Evolutionary conservation across 2,113 vertebrate genomes (phyloP).

Genomic region (Phrynocephalus versicolor): DNA sequence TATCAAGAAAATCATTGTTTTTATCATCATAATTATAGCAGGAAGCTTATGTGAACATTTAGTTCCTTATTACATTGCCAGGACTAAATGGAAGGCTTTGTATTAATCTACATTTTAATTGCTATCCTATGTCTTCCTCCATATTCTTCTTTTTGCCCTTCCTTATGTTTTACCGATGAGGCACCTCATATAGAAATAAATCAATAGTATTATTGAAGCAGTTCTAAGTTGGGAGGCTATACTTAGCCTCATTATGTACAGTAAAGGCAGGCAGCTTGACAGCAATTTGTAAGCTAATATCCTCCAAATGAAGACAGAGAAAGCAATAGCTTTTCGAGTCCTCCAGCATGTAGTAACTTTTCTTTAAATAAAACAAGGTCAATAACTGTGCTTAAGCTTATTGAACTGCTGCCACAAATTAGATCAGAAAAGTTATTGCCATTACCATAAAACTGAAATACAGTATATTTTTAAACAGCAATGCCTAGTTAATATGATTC

Average conservation of each 20-base stretch:
- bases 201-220: neutral
- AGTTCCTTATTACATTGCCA: neutral
- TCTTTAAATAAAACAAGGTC: neutral
- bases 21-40: neutral
- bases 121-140: neutral
- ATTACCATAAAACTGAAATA: neutral
- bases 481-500: neutral
- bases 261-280: neutral
- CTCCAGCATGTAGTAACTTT: neutral
- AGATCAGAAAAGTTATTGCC: neutral
- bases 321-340: neutral
- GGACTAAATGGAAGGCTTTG: neutral
- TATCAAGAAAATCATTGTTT: constrained; percentile 8
- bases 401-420: neutral
- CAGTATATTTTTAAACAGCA: neutral
- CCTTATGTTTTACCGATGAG: neutral
- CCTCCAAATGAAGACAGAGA: neutral
- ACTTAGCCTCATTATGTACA: neutral
- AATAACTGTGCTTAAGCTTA: neutral
- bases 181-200: neutral
- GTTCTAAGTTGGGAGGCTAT: neutral
- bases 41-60: neutral
- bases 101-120: neutral
- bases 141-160: neutral
- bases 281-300: neutral